Percentiles rank a stretch among this genome's conserved stretches.
These are phyloP conservation scores for Rousettus madagascariensis DNA, from an alignment of 2,797 vertebrate species.

Conservation along the genomic window DNA sequence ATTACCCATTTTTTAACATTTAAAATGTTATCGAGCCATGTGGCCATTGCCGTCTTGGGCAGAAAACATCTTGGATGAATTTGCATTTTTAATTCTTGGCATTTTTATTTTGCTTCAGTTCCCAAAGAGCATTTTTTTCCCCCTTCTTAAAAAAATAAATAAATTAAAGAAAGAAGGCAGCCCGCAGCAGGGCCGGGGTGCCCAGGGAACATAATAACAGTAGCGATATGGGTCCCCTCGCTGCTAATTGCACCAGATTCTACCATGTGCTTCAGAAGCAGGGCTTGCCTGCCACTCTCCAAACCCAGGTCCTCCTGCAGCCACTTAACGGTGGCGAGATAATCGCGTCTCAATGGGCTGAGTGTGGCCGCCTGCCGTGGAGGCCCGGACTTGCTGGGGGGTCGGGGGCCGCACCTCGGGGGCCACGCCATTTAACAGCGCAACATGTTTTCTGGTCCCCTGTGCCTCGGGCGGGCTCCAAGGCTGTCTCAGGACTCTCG, in stretches of 20 bases:
- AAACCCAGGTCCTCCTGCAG: conserved; percentile 64
- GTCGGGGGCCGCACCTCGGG: neutral
- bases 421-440: neutral
- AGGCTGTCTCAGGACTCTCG: neutral
- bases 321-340: conserved; percentile 60
- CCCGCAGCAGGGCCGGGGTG: conserved; percentile 50
- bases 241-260: conserved; percentile 72
- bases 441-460: neutral
- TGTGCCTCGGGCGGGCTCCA: neutral
- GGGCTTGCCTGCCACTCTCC: conserved; percentile 43
- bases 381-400: neutral
- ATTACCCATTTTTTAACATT: conserved; percentile 82
- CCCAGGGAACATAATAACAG: conserved; percentile 63
- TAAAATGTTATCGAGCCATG: conserved; percentile 81
- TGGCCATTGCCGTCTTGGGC: conserved; percentile 80
- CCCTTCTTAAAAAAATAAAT: conserved; percentile 34
- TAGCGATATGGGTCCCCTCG: conserved; percentile 67
- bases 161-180: conserved; percentile 34
- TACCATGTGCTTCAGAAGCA: conserved; percentile 65
- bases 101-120: conserved; percentile 79
- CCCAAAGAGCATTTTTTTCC: conserved; percentile 69
- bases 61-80: conserved; percentile 84
- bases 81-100: conserved; percentile 83
- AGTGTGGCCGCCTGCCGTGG: neutral
- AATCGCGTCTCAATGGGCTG: conserved; percentile 5